Conservation (phyloP, 1,140 invertebrate genomes). For the Mylabris phalerata region DNA sequence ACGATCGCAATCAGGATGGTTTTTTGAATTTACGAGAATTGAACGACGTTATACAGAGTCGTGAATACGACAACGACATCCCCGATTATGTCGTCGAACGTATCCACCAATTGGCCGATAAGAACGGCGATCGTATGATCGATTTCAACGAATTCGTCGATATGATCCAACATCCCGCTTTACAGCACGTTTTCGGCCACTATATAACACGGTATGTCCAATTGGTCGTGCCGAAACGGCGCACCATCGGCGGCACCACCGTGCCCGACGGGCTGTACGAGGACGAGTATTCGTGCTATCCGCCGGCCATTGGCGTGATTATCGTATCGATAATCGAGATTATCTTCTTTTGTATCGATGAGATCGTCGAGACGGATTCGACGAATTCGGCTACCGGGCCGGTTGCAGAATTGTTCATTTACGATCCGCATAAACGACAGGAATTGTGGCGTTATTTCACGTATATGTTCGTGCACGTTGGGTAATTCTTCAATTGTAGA, state of each 20-base stretch:
- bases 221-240: conserved; percentile 30
- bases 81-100: conserved; percentile 61
- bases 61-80: conserved; percentile 59
- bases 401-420: conserved; percentile 61
- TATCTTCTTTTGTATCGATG: conserved; percentile 48
- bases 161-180: conserved; percentile 62
- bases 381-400: conserved; percentile 19
- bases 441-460: conserved; percentile 87
- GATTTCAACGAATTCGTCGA: conserved; percentile 72
- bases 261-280: conserved; percentile 65
- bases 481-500: conserved; percentile 46
- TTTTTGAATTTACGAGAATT: conserved; percentile 63
- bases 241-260: conserved; percentile 28
- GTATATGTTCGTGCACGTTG: conserved; percentile 94
- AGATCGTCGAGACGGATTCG: conserved; percentile 17
- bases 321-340: conserved; percentile 65
- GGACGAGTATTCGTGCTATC: conserved; percentile 76
- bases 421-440: conserved; percentile 76
- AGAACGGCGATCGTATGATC: conserved; percentile 64
- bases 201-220: conserved; percentile 33
- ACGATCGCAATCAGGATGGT: conserved; percentile 67
- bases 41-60: conserved; percentile 54
- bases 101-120: conserved; percentile 64
- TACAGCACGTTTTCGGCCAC: conserved; percentile 52
- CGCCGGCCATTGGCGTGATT: conserved; percentile 79